Percentiles rank a stretch among this genome's conserved stretches.
Evolutionary conservation across 2,797 vertebrate species (phyloP).

Genomic region (Vipera ursinii): DNA sequence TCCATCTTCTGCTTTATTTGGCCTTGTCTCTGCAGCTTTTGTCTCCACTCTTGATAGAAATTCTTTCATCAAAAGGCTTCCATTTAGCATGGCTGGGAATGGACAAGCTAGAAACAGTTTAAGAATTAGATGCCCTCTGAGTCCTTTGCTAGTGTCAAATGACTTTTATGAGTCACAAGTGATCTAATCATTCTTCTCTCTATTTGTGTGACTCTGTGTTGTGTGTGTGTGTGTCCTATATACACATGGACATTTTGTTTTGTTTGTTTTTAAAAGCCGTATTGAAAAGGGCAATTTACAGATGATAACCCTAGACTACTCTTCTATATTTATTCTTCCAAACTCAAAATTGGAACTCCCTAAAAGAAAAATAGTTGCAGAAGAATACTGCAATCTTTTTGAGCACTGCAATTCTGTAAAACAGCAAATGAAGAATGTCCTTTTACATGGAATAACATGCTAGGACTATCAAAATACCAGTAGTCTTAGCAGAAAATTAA

Average conservation of each 20-base stretch:
- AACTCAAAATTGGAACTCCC: not conserved
- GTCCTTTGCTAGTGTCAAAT: not conserved
- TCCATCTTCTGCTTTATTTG: not conserved
- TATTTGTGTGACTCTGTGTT: not conserved
- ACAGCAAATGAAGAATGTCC: not conserved
- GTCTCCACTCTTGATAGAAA: not conserved
- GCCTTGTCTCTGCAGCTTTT: not conserved
- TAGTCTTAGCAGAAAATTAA: not conserved
- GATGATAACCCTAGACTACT: not conserved
- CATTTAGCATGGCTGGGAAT: not conserved
- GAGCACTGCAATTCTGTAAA: not conserved
- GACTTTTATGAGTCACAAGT: not conserved
- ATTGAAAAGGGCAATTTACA: not conserved
- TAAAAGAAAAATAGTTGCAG: not conserved
- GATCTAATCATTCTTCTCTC: not conserved
- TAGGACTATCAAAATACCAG: not conserved
- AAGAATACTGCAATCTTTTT: not conserved
- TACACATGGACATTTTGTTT: too few relatives aligned
- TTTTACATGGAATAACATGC: not conserved
- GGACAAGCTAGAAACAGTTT: not conserved
- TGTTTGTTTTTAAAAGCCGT: not conserved
- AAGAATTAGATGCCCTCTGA: not conserved
- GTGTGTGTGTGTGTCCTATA: not conserved
- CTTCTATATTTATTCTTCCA: not conserved
- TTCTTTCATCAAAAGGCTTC: not conserved